These are phyloP conservation scores for Diabrotica virgifera DNA, from an alignment of 1,140 invertebrate genomes.

Conservation along the genomic window DNA sequence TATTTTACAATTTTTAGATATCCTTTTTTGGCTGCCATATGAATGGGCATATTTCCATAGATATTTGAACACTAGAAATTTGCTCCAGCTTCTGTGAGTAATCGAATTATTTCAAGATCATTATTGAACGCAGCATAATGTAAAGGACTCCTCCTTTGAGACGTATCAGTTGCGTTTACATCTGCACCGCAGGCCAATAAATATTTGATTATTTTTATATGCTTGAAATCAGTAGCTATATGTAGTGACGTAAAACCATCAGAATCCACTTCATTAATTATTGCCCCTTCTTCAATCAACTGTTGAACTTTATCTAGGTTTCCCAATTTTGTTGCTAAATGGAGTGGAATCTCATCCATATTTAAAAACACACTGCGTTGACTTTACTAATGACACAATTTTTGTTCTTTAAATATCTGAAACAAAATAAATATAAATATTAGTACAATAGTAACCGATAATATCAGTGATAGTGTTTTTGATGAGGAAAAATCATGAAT, in stretches of 20 bases:
- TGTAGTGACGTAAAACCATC: slow-evolving; percentile 58
- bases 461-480: too few species aligned
- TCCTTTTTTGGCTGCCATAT: slow-evolving; percentile 22
- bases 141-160: slow-evolving; percentile 5
- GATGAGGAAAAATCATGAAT: too few species aligned
- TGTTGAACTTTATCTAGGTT: too few species aligned
- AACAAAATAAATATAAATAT: too few species aligned
- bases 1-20: slow-evolving; percentile 23
- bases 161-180: slow-evolving; percentile 17
- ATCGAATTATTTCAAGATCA: neutral
- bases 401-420: too few species aligned
- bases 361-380: too few species aligned
- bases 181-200: slow-evolving; percentile 25
- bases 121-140: neutral
- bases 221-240: slow-evolving; percentile 18
- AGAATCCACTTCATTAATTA: slow-evolving; percentile 36
- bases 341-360: too few species aligned
- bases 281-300: too few species aligned
- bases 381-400: too few species aligned
- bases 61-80: neutral
- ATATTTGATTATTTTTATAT: slow-evolving; percentile 14
- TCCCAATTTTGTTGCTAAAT: too few species aligned
- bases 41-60: neutral
- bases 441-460: too few species aligned
- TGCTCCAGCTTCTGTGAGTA: neutral